phyloP scores from a whole-genome alignment of 2,797 vertebrate species.

The Thripadectes ignobilis region DNA sequence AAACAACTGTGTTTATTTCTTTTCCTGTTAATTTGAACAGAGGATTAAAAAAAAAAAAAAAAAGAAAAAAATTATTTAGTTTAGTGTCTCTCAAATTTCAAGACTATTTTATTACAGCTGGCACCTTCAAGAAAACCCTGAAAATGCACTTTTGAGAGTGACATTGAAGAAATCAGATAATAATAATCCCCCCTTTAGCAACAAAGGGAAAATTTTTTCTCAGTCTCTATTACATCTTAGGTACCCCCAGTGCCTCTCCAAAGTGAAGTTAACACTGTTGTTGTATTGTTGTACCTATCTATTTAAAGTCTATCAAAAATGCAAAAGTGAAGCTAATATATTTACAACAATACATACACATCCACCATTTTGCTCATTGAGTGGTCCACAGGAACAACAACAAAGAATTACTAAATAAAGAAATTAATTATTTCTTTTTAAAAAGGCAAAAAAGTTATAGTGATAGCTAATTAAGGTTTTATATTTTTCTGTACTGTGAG shows the following conservation, averaged over 20 bases:
- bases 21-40: background rate
- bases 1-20: background rate
- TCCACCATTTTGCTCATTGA: background rate
- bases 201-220: background rate
- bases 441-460: background rate
- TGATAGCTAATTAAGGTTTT: background rate
- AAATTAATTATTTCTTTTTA: background rate
- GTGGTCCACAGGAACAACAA: background rate
- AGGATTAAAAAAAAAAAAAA: background rate
- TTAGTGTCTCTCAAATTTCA: background rate
- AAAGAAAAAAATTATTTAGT: background rate
- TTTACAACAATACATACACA: background rate
- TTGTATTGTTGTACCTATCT: background rate
- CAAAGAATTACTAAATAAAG: too few species aligned
- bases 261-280: background rate
- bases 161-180: background rate
- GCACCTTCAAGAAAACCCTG: background rate
- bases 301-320: background rate
- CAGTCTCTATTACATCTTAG: background rate
- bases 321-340: background rate
- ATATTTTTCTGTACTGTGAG: background rate
- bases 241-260: background rate
- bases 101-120: background rate
- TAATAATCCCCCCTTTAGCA: background rate
- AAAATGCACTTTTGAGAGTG: background rate